These are phyloP conservation scores for Tenualosa thibaudeaui DNA, from an alignment of 2,797 vertebrate genomes.

Conservation along the genomic window DNA sequence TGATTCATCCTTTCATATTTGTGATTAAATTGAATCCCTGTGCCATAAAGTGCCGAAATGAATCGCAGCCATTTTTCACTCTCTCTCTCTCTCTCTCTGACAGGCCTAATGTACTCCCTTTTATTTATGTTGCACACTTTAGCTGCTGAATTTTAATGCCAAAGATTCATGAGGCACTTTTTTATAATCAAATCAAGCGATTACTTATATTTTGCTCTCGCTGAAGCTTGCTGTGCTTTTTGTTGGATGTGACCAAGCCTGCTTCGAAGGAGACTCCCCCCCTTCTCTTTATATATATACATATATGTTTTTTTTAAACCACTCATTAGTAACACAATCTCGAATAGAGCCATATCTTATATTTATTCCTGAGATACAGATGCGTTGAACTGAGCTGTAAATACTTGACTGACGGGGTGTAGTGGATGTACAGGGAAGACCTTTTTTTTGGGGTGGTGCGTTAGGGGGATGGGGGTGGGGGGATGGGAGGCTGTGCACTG, in stretches of 20 bases:
- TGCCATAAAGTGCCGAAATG: slow-evolving; percentile 26
- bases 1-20: slow-evolving; percentile 16
- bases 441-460: neutral
- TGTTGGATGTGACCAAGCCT: neutral
- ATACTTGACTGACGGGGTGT: neutral
- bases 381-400: neutral
- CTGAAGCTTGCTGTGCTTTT: neutral
- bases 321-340: neutral
- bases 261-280: neutral
- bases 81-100: slow-evolving; percentile 24
- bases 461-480: slow-evolving; percentile 17
- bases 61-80: slow-evolving; percentile 42
- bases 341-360: neutral
- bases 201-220: slow-evolving; percentile 7
- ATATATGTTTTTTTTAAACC: neutral
- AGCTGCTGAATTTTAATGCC: slow-evolving; percentile 25
- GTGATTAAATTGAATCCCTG: slow-evolving; percentile 27
- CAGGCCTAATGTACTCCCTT: slow-evolving; percentile 43
- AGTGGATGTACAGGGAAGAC: neutral
- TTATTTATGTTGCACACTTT: slow-evolving; percentile 38
- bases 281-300: too few relatives aligned
- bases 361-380: neutral
- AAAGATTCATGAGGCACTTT: slow-evolving; percentile 37
- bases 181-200: slow-evolving; percentile 33
- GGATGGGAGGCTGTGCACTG: neutral